A percentile compares a stretch with the other conserved stretches of the same genome.
Conservation (phyloP, 2,797 vertebrate genomes). For the Varecia variegata region DNA sequence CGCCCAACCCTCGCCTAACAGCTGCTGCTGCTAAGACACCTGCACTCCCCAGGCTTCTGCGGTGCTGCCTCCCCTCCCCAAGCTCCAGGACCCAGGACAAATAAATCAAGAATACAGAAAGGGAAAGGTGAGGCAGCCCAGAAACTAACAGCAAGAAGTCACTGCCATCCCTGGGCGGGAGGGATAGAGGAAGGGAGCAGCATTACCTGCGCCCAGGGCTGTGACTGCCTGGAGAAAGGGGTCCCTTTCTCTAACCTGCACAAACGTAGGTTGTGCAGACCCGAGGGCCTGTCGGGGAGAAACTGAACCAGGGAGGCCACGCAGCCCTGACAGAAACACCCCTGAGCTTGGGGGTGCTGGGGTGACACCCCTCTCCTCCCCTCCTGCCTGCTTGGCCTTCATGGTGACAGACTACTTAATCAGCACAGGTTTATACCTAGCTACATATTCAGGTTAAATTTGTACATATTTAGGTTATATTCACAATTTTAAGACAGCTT, state of each 20-base stretch:
- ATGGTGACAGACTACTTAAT: background rate
- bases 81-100: background rate
- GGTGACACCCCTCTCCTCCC: background rate
- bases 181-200: background rate
- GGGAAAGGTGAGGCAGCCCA: background rate
- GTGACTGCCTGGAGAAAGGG: background rate
- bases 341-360: background rate
- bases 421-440: background rate
- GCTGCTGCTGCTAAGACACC: background rate
- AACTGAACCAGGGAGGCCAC: background rate
- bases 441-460: background rate
- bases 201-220: background rate
- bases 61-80: background rate
- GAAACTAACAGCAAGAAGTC: background rate
- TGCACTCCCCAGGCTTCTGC: background rate
- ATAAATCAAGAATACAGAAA: background rate
- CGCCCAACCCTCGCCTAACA: background rate
- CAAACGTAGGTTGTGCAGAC: no score
- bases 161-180: fast-evolving
- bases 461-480: background rate
- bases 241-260: background rate
- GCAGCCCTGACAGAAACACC: background rate
- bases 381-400: background rate
- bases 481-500: background rate
- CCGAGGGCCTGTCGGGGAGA: background rate